A percentile compares a stretch with the other conserved stretches of the same genome.
These are phyloP conservation scores for Rotaria macrura DNA, from an alignment of 2,888 invertebrate species.

Conservation along the genomic window DNA sequence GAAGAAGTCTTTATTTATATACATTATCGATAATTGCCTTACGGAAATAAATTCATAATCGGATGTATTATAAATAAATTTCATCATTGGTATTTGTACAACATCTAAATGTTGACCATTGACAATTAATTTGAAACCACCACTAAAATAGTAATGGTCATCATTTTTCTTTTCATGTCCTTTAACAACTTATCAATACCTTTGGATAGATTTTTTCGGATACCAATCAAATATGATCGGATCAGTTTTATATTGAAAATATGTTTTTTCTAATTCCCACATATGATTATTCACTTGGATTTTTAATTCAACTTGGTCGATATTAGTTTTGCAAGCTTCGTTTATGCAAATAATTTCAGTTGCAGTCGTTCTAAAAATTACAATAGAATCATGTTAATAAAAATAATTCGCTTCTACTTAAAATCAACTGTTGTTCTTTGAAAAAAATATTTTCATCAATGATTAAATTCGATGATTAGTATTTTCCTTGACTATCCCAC, in stretches of 20 bases:
- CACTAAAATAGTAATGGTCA: too few relatives aligned
- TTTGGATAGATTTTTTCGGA: background rate
- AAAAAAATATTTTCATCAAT: too few relatives aligned
- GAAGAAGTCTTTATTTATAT: background rate
- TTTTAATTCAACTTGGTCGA: background rate
- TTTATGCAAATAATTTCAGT: background rate
- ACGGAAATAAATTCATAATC: background rate
- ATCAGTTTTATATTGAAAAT: background rate
- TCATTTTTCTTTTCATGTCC: background rate
- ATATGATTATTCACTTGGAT: background rate
- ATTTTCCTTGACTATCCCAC: too few relatives aligned
- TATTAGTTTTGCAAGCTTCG: background rate
- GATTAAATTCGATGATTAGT: too few relatives aligned
- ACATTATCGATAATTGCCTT: background rate
- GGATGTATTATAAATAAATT: background rate
- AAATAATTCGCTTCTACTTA: background rate
- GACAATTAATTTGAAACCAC: background rate
- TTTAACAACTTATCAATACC: background rate
- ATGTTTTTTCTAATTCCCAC: background rate
- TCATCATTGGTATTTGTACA: conserved; percentile 2
- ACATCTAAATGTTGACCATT: background rate
- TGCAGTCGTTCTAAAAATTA: background rate
- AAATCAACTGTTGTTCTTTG: too few relatives aligned
- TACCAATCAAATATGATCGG: background rate
- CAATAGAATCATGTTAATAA: background rate